These are phyloP conservation scores for Colistium nudipinnis DNA, from an alignment of 2,113 vertebrate genomes.

Conservation along the genomic window DNA sequence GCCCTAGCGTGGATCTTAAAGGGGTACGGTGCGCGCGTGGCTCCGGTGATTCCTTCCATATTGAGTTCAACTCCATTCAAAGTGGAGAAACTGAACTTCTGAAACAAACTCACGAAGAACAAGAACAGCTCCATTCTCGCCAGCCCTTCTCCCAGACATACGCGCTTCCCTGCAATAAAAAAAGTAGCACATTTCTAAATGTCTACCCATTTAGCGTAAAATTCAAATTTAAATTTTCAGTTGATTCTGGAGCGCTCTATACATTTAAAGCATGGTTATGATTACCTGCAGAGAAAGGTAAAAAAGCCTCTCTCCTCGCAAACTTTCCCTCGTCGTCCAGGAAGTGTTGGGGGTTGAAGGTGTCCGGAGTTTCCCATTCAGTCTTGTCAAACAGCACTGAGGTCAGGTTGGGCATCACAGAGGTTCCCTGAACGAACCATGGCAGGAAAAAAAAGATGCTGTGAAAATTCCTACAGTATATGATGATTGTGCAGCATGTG, in stretches of 20 bases:
- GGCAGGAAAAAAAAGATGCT: neutral
- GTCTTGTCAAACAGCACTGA: conserved; percentile 85
- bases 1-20: conserved; percentile 77
- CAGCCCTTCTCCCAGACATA: conserved; percentile 85
- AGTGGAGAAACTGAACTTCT: conserved; percentile 84
- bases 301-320: conserved; percentile 78
- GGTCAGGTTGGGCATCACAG: conserved; percentile 82
- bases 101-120: conserved; percentile 84
- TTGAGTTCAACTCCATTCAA: conserved; percentile 60
- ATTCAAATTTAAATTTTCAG: neutral
- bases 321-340: conserved; percentile 85
- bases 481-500: too few relatives aligned
- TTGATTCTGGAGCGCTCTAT: conserved; percentile 1
- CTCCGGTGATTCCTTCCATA: conserved; percentile 42
- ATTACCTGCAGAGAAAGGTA: conserved; percentile 90
- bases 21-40: conserved; percentile 58
- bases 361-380: conserved; percentile 86
- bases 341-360: conserved; percentile 89
- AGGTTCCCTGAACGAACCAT: conserved; percentile 29
- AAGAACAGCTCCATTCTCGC: conserved; percentile 87
- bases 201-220: neutral
- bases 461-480: neutral
- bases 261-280: too few relatives aligned
- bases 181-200: neutral
- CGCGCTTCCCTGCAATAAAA: conserved; percentile 79